Percentiles rank a stretch among this genome's conserved stretches.
These are phyloP conservation scores for Petrophora chlorosata DNA, from an alignment of 2,888 invertebrate genomes.

Conservation along the genomic window DNA sequence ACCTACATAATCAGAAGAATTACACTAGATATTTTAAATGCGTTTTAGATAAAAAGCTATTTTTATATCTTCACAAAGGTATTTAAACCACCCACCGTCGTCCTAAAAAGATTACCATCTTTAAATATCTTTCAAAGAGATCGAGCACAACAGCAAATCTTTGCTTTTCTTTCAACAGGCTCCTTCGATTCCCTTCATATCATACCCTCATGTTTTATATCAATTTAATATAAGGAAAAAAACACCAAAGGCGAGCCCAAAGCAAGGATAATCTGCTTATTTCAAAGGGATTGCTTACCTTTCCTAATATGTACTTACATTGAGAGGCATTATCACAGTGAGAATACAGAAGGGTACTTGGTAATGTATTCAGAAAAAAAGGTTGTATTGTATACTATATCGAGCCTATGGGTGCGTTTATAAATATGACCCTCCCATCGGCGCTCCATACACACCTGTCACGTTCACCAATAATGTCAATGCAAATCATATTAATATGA, in stretches of 20 bases:
- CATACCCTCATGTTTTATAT: constrained; percentile 15
- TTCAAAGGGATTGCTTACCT: constrained; percentile 20
- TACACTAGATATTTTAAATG: no score
- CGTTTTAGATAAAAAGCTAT: no score
- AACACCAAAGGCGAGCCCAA: constrained; percentile 16
- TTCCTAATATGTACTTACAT: constrained; percentile 9
- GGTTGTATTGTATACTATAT: no score
- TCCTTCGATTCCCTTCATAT: not conserved
- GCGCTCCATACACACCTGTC: no score
- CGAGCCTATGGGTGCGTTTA: no score
- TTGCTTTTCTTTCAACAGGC: constrained; percentile 10
- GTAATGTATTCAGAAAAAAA: no score
- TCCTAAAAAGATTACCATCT: not conserved
- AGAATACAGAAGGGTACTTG: no score
- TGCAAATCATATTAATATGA: no score
- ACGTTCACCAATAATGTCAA: no score
- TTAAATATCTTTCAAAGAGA: constrained; percentile 4
- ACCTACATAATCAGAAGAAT: no score
- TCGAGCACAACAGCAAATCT: constrained; percentile 6
- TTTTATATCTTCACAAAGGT: not conserved
- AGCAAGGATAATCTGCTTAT: constrained; percentile 23
- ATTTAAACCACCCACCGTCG: not conserved
- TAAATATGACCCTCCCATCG: no score
- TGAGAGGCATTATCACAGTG: not conserved
- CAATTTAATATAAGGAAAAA: constrained; percentile 21